Evolutionary conservation across 1,140 invertebrate species (phyloP), one percentile per base, ranked within the genome.

Genomic region (Drosophila littoralis): DNA sequence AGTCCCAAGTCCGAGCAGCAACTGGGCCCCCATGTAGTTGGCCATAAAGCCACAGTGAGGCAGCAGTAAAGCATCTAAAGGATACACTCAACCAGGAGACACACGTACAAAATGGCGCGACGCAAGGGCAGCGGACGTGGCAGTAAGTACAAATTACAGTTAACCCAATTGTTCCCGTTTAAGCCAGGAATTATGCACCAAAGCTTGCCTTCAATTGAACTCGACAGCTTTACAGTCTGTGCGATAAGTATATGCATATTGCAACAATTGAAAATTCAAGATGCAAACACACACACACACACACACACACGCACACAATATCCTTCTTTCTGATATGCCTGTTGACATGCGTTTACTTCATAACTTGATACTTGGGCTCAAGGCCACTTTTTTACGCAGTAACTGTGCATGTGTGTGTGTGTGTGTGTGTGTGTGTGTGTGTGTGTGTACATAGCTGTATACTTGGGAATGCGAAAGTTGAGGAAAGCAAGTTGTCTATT

Each of bases 51-150:
- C 22, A 28, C 46, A 48, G 13, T 28, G 33, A 17, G 33, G 46
- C 42, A 58, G 58, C 65, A 55, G 38, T 28, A 55, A 42, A 33
- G 58, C 54, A 65, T 22, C 63, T 28, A 50, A 48, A 63, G 67
- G 48, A 76, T 42, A 60, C 48, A 60, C 51, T 15, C 51, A 51
- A 51, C 9, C 45, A 7, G 32, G 36, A 65, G 40, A 65, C 51
- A 66, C 48, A 4, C 7, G 8, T 13, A 12, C 42, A 61, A 79
- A 58, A 89, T 89, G 84, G 84, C 84, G 48, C 67, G 85, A 43
- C 84, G 84, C 71, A 89, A 73, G 65, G 84, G 84, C 75, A 89
- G 84, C 85, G 85, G 84, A 46, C 81, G 84, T 81, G 84, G 84
- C 59, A 89, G 84, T 89, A 76, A 89, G 85, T 89, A 66, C 1